These are phyloP conservation scores for Helicoverpa assulta DNA, from an alignment of 2,888 invertebrate genomes.

Conservation along the genomic window DNA sequence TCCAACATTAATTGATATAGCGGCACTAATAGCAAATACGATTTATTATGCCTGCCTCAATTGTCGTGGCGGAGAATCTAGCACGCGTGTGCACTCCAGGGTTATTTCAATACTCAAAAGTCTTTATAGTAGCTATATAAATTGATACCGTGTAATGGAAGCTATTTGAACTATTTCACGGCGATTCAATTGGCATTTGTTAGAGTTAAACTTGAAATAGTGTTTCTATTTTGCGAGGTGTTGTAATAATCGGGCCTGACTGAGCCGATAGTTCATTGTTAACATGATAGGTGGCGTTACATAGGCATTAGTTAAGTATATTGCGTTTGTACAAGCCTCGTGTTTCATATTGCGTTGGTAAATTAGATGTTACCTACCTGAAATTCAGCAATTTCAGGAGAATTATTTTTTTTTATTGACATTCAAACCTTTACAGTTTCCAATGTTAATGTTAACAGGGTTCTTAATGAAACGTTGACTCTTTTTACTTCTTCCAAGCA, in stretches of 20 bases:
- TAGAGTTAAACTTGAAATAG: slow-evolving; percentile 14
- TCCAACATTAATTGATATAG: slow-evolving; percentile 82
- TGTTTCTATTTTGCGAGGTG: not conserved
- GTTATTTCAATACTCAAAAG: slow-evolving; percentile 35
- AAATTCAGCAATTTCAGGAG: not conserved
- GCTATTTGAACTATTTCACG: slow-evolving; percentile 25
- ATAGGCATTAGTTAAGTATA: not conserved
- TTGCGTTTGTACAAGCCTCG: not conserved
- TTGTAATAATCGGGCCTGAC: not conserved
- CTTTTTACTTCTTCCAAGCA: not conserved
- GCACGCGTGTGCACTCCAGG: slow-evolving; percentile 25
- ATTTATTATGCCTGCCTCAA: slow-evolving; percentile 71
- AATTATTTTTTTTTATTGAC: not conserved
- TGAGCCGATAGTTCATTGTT: slow-evolving; percentile 3
- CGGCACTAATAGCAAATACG: slow-evolving; percentile 79
- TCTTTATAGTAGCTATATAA: slow-evolving; percentile 18
- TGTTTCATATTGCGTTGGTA: not conserved
- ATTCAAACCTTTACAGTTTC: not conserved
- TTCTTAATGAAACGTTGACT: not conserved
- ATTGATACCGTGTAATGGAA: slow-evolving; percentile 13
- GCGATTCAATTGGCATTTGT: slow-evolving; percentile 28
- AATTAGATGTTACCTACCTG: not conserved
- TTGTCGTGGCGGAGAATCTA: slow-evolving; percentile 50
- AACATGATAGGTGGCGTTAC: slow-evolving; percentile 22
- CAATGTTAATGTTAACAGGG: not conserved